phyloP scores from a whole-genome alignment of 2,113 vertebrate species.

The Pontoporia blainvillei region DNA sequence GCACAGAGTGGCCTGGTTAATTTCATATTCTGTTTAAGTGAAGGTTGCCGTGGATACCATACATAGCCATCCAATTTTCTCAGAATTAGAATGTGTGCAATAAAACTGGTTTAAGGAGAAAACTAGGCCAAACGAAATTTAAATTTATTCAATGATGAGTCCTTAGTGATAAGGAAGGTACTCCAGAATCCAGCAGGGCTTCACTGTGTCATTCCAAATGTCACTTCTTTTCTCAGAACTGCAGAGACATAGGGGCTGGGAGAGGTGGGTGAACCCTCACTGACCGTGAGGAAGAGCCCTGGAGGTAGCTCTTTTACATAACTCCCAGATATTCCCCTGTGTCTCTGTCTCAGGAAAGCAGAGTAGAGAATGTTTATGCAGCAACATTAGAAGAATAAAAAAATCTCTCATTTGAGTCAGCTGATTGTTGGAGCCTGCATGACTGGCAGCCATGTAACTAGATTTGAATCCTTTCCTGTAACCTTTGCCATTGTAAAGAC shows the following conservation, averaged over 20 bases:
- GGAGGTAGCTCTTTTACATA: background rate
- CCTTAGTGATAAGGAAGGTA: background rate
- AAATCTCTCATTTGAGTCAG: background rate
- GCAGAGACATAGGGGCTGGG: background rate
- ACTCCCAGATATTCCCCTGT: background rate
- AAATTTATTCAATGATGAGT: background rate
- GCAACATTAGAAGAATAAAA: background rate
- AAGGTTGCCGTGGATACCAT: conserved; percentile 44
- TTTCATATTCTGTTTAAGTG: conserved; percentile 64
- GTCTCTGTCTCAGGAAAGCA: background rate
- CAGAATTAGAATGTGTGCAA: background rate
- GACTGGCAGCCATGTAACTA: background rate
- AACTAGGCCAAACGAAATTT: background rate
- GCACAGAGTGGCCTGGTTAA: conserved; percentile 15
- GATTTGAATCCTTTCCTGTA: background rate
- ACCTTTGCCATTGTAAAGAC: background rate
- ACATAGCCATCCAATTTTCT: conserved; percentile 27
- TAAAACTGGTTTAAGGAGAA: conserved; percentile 45
- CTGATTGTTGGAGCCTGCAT: background rate
- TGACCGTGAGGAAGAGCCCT: background rate
- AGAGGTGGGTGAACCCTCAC: background rate
- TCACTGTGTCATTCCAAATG: background rate
- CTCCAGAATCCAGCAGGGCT: background rate
- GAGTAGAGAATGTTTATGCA: background rate
- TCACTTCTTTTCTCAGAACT: background rate